These are phyloP conservation scores for Auanema freiburgensis DNA, from an alignment of 2,888 invertebrate genomes.

Conservation along the genomic window DNA sequence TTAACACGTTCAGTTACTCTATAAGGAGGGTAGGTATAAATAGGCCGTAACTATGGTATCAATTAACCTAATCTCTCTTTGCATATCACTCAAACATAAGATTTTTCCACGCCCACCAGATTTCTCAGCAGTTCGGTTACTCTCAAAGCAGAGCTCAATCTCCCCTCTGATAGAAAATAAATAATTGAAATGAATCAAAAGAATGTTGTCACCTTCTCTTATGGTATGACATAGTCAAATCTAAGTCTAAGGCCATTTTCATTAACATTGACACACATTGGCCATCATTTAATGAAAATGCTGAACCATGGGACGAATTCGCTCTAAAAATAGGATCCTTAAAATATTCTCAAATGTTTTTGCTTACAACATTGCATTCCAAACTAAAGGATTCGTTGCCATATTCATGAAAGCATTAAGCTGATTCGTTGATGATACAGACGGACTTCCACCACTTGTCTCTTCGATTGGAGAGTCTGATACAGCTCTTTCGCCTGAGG, in stretches of 20 bases:
- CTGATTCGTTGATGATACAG: constrained; percentile 27
- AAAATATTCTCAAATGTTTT: constrained; percentile 3
- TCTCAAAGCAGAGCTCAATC: constrained; percentile 53
- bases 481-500: constrained; percentile 18
- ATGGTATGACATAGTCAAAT: constrained; percentile 52
- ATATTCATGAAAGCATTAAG: constrained; percentile 38
- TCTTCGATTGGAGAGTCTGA: constrained; percentile 20
- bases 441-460: constrained; percentile 17
- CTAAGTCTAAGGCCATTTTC: constrained; percentile 56
- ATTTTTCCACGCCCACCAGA: constrained; percentile 50
- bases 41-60: not conserved
- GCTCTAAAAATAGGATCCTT: constrained; percentile 7
- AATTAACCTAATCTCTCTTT: constrained; percentile 43
- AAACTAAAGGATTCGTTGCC: constrained; percentile 35
- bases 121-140: constrained; percentile 52
- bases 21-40: constrained; percentile 15
- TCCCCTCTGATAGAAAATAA: constrained; percentile 27
- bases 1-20: constrained; percentile 51
- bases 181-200: not conserved
- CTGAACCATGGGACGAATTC: constrained; percentile 21
- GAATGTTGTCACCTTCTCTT: constrained; percentile 25
- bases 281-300: constrained; percentile 43
- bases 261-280: constrained; percentile 43
- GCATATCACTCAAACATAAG: constrained; percentile 42
- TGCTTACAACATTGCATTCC: constrained; percentile 34